Percentiles rank a stretch among this genome's conserved stretches.
phyloP scores from a whole-genome alignment of 2,113 vertebrate species.

The Catharus minimus region DNA sequence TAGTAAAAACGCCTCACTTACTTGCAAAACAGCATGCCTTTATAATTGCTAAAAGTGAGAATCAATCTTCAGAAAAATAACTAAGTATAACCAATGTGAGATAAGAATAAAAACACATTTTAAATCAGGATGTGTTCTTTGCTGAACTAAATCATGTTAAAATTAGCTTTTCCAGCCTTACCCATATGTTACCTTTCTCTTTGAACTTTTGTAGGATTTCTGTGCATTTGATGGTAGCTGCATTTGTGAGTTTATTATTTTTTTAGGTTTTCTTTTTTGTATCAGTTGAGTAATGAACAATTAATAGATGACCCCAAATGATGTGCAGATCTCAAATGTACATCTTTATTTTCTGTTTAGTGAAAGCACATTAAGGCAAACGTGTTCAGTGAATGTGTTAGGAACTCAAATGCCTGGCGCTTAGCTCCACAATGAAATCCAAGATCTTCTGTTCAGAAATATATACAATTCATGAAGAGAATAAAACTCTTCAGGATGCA shows the following conservation, averaged over 20 bases:
- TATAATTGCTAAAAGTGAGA: slow-evolving; percentile 38
- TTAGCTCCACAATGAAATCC: not conserved
- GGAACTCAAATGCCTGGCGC: not conserved
- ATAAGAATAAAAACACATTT: slow-evolving; percentile 58
- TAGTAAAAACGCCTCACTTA: not conserved
- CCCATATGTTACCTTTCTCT: slow-evolving; percentile 61
- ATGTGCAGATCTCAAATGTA: not conserved
- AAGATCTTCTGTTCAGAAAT: not conserved
- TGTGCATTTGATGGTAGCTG: not conserved
- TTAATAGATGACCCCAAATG: not conserved
- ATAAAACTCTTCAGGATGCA: not conserved
- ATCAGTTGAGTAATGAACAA: not conserved
- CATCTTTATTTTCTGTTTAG: not conserved
- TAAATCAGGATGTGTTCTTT: slow-evolving; percentile 52
- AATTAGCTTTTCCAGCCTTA: slow-evolving; percentile 55
- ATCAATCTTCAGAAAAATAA: slow-evolving; percentile 40
- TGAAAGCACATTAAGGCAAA: not conserved
- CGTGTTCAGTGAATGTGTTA: not conserved
- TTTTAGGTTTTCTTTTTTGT: not conserved
- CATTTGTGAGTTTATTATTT: not conserved
- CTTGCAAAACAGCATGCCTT: slow-evolving; percentile 14
- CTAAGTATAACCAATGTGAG: slow-evolving; percentile 36
- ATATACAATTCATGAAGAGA: not conserved
- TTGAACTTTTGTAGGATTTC: slow-evolving; percentile 23
- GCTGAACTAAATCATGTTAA: slow-evolving; percentile 51